Conservation (phyloP, 92 coral and sea anemone species). For the Parazoanthus swiftii region DNA sequence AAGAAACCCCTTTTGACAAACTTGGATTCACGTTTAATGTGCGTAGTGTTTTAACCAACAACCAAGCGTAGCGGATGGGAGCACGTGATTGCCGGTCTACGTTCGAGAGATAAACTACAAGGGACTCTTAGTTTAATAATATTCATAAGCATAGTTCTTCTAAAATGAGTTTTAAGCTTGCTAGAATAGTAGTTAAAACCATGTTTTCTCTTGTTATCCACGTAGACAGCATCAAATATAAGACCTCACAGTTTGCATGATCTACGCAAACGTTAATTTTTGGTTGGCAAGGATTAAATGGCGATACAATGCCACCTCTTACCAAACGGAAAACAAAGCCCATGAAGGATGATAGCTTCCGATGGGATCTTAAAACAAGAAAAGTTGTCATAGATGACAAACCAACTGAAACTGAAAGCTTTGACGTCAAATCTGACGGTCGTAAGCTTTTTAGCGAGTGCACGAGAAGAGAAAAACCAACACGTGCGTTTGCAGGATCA, state of each 20-base stretch:
- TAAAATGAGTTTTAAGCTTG: not conserved
- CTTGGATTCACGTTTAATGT: not conserved
- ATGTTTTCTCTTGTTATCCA: not conserved
- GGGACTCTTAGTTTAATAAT: too few species aligned
- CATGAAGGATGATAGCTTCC: not conserved
- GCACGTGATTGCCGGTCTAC: not conserved
- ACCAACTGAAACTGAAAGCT: not conserved
- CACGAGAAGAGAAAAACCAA: too few species aligned
- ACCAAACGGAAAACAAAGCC: constrained; percentile 21
- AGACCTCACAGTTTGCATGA: constrained; percentile 14
- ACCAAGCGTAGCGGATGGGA: not conserved
- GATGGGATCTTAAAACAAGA: not conserved
- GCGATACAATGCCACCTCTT: not conserved
- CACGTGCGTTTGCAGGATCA: too few species aligned
- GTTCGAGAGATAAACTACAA: not conserved
- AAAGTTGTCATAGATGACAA: constrained; percentile 19
- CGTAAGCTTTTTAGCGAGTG: not conserved
- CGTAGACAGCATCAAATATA: not conserved
- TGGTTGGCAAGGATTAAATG: constrained; percentile 9
- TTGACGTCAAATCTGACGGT: not conserved
- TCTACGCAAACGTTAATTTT: not conserved
- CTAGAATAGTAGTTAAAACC: not conserved
- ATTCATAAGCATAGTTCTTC: not conserved
- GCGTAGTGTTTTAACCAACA: not conserved
- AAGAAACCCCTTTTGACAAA: not conserved